phyloP scores from a whole-genome alignment of 2,888 invertebrate species.

The Phlogophora meticulosa region DNA sequence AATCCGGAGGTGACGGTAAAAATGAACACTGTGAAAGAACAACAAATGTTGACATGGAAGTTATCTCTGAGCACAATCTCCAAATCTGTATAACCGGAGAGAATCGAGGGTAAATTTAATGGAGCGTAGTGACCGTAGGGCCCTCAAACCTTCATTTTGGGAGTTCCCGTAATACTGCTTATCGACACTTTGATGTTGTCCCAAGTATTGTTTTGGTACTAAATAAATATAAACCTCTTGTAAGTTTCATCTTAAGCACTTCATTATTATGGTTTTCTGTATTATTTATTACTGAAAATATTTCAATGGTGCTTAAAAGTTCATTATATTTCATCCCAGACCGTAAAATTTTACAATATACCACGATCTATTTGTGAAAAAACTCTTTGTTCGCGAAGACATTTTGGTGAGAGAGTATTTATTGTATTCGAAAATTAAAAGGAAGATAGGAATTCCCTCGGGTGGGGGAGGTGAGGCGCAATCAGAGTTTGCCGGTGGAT shows the following conservation, averaged over 20 bases:
- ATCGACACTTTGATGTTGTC: conserved; percentile 50
- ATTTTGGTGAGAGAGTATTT: conserved; percentile 83
- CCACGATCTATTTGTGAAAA: conserved; percentile 54
- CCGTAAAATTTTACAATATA: conserved; percentile 54
- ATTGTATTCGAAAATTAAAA: conserved; percentile 90
- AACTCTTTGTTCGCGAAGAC: conserved; percentile 75
- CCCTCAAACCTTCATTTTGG: conserved; percentile 20
- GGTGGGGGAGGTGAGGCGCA: conserved; percentile 80
- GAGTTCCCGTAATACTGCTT: conserved; percentile 40
- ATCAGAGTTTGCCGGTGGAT: conserved; percentile 88
- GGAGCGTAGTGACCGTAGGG: conserved; percentile 46
- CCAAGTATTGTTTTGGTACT: conserved; percentile 31
- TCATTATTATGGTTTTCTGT: conserved; percentile 9
- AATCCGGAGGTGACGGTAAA: conserved; percentile 23
- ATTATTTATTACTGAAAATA: conserved; percentile 15
- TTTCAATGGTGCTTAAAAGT: conserved; percentile 28
- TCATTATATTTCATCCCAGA: conserved; percentile 37
- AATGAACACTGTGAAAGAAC: conserved; percentile 41
- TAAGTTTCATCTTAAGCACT: conserved; percentile 10
- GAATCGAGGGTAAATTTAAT: conserved; percentile 46
- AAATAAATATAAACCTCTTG: conserved; percentile 30
- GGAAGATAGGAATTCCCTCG: conserved; percentile 83
- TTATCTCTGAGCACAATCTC: conserved; percentile 45
- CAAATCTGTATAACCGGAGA: conserved; percentile 34
- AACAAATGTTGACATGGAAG: conserved; percentile 51